A percentile compares a stretch with the other conserved stretches of the same genome.
These are phyloP conservation scores for Leptestheria dahalacensis DNA, from an alignment of 1,140 invertebrate genomes.

Conservation along the genomic window DNA sequence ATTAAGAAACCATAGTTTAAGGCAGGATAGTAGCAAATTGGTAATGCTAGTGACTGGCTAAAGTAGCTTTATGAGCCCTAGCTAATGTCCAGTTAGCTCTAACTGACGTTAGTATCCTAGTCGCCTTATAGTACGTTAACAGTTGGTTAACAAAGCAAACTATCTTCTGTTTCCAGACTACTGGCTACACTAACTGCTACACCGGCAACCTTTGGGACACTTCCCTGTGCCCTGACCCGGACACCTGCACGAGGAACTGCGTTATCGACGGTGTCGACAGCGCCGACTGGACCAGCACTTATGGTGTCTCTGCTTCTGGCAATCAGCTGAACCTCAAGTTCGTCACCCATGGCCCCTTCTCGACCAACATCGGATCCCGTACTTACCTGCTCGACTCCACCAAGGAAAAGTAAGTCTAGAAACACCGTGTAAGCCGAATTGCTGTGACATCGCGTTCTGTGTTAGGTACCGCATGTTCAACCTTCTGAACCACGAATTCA, in stretches of 20 bases:
- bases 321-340: slow-evolving; percentile 15
- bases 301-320: slow-evolving; percentile 16
- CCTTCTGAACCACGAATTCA: slow-evolving; percentile 20
- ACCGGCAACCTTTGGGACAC: slow-evolving; percentile 18
- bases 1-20: too few species aligned
- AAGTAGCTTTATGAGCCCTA: too few species aligned
- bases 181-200: slow-evolving; percentile 18
- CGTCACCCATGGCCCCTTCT: slow-evolving; percentile 20
- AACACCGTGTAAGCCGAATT: background rate
- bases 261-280: slow-evolving; percentile 19
- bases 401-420: slow-evolving; percentile 9
- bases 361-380: slow-evolving; percentile 20
- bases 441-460: background rate
- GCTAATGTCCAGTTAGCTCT: too few species aligned
- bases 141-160: background rate
- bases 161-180: slow-evolving; percentile 3
- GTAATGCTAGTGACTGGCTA: too few species aligned
- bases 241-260: slow-evolving; percentile 20
- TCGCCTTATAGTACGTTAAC: background rate
- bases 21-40: too few species aligned
- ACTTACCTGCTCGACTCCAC: slow-evolving; percentile 19
- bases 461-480: slow-evolving; percentile 20
- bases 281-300: slow-evolving; percentile 19
- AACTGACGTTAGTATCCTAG: too few species aligned
- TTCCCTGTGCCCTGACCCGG: slow-evolving; percentile 18